Evolutionary conservation across 2,888 invertebrate genomes (phyloP).

Genomic region (Quadroppia sp.): DNA sequence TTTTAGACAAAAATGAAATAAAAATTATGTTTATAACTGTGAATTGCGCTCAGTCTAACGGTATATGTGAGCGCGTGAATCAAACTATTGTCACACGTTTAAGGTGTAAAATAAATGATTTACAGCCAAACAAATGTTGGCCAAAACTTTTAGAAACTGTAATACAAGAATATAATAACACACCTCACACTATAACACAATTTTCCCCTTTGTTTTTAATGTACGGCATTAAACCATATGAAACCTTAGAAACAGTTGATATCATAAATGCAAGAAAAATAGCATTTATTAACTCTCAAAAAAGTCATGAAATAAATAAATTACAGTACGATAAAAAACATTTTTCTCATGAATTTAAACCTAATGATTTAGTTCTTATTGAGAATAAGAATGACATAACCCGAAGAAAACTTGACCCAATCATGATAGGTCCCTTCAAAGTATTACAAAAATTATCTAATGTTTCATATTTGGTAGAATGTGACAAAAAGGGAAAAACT

Average conservation of each 20-base stretch:
- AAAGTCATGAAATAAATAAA: conserved; percentile 20
- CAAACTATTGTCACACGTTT: conserved; percentile 23
- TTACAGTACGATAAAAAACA: not conserved
- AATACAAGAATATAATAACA: conserved; percentile 26
- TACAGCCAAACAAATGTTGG: not conserved
- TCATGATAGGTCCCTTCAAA: conserved; percentile 24
- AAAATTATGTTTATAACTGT: conserved; percentile 28
- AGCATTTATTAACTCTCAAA: not conserved
- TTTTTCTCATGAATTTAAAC: not conserved
- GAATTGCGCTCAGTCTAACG: conserved; percentile 20
- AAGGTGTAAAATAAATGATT: conserved; percentile 1
- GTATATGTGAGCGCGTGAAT: conserved; percentile 22
- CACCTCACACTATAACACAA: conserved; percentile 15
- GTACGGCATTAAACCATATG: conserved; percentile 14
- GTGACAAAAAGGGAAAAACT: conserved; percentile 17
- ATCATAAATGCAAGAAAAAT: not conserved
- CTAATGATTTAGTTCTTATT: conserved; percentile 21
- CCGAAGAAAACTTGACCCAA: conserved; percentile 10
- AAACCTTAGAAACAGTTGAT: not conserved
- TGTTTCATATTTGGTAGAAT: not conserved
- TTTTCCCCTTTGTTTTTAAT: conserved; percentile 19
- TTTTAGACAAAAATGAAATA: conserved; percentile 7
- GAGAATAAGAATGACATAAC: not conserved
- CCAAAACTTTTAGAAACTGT: not conserved
- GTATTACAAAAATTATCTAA: conserved; percentile 9